Base-by-base conservation (phyloP, 2,797 vertebrate species). In the Anolis apletophallus region DNA sequence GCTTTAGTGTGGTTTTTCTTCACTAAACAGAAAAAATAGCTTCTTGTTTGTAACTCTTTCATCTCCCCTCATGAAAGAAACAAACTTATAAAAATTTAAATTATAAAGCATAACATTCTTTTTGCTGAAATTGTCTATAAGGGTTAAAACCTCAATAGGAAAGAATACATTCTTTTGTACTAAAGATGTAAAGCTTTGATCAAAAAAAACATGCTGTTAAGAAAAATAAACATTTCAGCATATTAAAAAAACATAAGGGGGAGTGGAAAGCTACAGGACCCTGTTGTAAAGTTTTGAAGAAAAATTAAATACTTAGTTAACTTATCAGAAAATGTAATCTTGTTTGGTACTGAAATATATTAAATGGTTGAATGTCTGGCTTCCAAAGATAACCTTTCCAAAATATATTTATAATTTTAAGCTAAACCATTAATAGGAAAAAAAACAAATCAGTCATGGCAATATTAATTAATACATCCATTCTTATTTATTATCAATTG, bases 31-130 rank as follows among this genome's bases (percentile, higher is more conserved):
- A 81, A 0, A 0, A 32, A 88, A 92, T 54, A 1, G 1, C 1
- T 72, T 12, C 9, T 67, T 61, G 2, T 64, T 81, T 85, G 32
- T 73, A 54, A 89, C 73, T 40, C 81, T 69, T 16, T 86, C 74
- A 50, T 80, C 1, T 89, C 90, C 72, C 3, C 5, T 69, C 17
- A 73, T 72, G 82, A 87, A 90, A 40, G 5, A 82, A 13, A 61
- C 32, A 80, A 80, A 74, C 23, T 57, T 11, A 2, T 54, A 86
- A 83, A 86, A 76, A 34, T 67, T 73, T 52, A 74, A 74, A 82
- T 1, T 1, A 32, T n/a, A 61, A 14, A 71, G 0, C 1, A 74
- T 29, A 81, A 82, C 10, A 40, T 29, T 71, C 64, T 72, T 1
- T 8, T 85, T 88, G 26, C 78, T 2, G 73, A 17, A 87, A 78